phyloP scores from a whole-genome alignment of 2,888 invertebrate genomes.

The Fragum fragum region DNA sequence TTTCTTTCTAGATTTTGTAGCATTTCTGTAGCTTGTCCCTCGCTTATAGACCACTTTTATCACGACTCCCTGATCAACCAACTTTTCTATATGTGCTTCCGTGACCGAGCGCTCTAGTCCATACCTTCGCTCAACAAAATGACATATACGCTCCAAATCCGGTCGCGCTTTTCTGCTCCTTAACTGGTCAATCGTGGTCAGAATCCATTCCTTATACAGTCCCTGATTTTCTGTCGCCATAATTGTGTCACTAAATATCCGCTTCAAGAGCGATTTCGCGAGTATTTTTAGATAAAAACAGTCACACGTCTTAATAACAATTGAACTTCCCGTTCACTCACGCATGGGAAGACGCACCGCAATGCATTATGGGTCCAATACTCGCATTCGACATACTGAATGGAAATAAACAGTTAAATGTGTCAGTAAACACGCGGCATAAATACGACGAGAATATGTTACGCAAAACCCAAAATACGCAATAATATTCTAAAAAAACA shows the following conservation, averaged over 20 bases:
- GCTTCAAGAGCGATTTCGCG: not conserved
- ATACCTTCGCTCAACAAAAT: constrained; percentile 92
- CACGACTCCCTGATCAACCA: constrained; percentile 92
- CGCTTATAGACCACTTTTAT: constrained; percentile 95
- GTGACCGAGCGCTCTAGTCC: constrained; percentile 90
- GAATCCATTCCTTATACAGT: constrained; percentile 87
- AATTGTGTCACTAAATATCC: not conserved
- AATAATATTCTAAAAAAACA: not conserved
- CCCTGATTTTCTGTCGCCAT: constrained; percentile 54
- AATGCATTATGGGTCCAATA: constrained; percentile 71
- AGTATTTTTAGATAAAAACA: constrained; percentile 7
- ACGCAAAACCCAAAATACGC: not conserved
- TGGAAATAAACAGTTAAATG: constrained; percentile 7
- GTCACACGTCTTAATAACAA: constrained; percentile 38
- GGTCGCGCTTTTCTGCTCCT: constrained; percentile 94
- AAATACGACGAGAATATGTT: not conserved
- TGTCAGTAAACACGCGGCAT: constrained; percentile 13
- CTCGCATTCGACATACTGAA: constrained; percentile 16
- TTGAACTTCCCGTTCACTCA: constrained; percentile 64
- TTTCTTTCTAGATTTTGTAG: constrained; percentile 90
- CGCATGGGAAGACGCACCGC: constrained; percentile 72
- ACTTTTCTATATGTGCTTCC: constrained; percentile 90
- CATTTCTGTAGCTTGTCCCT: constrained; percentile 94
- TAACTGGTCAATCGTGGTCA: constrained; percentile 95
- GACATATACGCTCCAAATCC: constrained; percentile 93